phyloP scores from a whole-genome alignment of 2,888 invertebrate genomes.

The Himalopsyche tibetana region DNA sequence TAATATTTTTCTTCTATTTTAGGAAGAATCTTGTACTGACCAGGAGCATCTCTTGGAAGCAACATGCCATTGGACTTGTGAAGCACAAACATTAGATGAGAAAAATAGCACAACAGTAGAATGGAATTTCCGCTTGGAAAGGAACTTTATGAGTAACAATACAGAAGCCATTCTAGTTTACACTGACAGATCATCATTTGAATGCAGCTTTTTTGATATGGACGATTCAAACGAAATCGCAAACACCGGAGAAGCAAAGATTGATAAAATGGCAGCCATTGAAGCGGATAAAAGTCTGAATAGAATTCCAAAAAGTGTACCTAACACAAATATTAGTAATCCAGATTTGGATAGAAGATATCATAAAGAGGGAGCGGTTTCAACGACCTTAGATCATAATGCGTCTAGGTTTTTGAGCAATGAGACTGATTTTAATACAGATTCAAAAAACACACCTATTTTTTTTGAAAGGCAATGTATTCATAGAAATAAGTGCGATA shows the following conservation, averaged over 20 bases:
- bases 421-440: neutral
- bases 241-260: neutral
- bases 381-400: neutral
- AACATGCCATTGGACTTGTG: conserved; percentile 53
- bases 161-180: conserved; percentile 9
- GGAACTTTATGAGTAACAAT: neutral
- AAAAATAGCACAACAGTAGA: neutral
- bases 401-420: neutral
- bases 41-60: conserved; percentile 27
- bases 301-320: neutral
- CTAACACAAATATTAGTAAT: too few species aligned
- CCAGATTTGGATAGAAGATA: too few species aligned
- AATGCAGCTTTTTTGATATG: conserved; percentile 6
- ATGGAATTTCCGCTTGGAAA: neutral
- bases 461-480: neutral
- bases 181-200: neutral
- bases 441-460: neutral
- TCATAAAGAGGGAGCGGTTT: neutral
- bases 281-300: neutral
- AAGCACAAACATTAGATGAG: neutral
- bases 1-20: conserved; percentile 23
- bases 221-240: neutral
- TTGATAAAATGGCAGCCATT: neutral
- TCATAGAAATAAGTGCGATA: neutral
- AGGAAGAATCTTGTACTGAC: neutral